Conservation (phyloP, 2,113 vertebrate species). For the Forbesichthys agassizii region DNA sequence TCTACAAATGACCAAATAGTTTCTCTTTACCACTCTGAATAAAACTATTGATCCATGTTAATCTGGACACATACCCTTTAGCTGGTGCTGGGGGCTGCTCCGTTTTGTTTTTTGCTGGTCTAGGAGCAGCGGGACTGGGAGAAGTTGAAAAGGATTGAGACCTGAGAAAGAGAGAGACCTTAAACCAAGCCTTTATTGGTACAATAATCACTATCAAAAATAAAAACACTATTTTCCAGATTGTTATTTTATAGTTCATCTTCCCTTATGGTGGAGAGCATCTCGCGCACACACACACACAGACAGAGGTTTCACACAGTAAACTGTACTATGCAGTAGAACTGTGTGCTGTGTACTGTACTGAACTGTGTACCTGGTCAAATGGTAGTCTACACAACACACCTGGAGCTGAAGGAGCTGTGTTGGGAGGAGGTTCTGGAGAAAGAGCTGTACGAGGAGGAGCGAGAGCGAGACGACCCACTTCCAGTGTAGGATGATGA, state of each 20-base stretch:
- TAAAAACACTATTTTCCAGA: neutral
- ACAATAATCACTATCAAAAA: neutral
- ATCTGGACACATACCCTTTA: slow-evolving; percentile 79
- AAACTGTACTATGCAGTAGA: too few relatives aligned
- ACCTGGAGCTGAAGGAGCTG: slow-evolving; percentile 95
- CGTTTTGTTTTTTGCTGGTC: slow-evolving; percentile 84
- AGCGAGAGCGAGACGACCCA: slow-evolving; percentile 84
- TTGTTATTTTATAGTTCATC: neutral
- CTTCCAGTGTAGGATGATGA: slow-evolving; percentile 95
- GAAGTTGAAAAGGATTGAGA: slow-evolving; percentile 93
- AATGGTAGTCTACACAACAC: slow-evolving; percentile 57
- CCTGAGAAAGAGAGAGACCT: slow-evolving; percentile 58
- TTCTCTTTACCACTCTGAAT: neutral
- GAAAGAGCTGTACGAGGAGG: slow-evolving; percentile 94
- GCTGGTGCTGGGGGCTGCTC: slow-evolving; percentile 75
- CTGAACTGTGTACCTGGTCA: too few relatives aligned
- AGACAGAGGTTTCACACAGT: too few relatives aligned
- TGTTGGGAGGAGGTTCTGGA: slow-evolving; percentile 93
- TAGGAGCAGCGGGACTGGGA: slow-evolving; percentile 83
- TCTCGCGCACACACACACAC: too few relatives aligned
- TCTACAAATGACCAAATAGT: too few relatives aligned
- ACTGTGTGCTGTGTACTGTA: too few relatives aligned
- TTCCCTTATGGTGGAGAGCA: too few relatives aligned
- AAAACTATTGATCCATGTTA: neutral
- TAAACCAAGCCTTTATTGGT: neutral